A percentile compares a stretch with the other conserved stretches of the same genome.
Conservation (phyloP, 2,888 invertebrate genomes). For the Chrysolina americana region DNA sequence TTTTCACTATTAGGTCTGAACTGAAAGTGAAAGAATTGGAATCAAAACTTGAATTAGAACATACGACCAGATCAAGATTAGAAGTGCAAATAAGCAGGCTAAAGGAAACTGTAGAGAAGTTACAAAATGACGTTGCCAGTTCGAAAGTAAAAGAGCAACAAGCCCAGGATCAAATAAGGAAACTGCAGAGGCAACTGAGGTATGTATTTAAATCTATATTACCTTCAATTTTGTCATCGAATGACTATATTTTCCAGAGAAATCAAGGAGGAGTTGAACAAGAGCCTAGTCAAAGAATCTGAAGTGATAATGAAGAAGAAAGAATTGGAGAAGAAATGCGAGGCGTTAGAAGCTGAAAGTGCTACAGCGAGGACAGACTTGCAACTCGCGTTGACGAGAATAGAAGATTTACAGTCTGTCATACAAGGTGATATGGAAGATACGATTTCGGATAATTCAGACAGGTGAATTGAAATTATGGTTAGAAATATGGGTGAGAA, state of each 20-base stretch:
- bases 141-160: constrained; percentile 82
- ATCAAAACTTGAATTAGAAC: constrained; percentile 91
- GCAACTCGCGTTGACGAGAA: constrained; percentile 88
- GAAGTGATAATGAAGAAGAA: constrained; percentile 82
- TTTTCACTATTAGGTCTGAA: constrained; percentile 75
- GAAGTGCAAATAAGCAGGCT: constrained; percentile 82
- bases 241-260: constrained; percentile 71
- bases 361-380: constrained; percentile 85
- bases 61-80: constrained; percentile 87
- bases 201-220: constrained; percentile 54
- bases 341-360: constrained; percentile 80
- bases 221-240: neutral
- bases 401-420: constrained; percentile 92
- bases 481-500: too few species aligned
- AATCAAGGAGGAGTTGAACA: constrained; percentile 84
- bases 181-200: constrained; percentile 79
- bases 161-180: constrained; percentile 84
- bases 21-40: constrained; percentile 91
- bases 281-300: constrained; percentile 80
- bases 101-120: constrained; percentile 81
- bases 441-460: constrained; percentile 79
- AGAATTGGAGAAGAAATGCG: constrained; percentile 83
- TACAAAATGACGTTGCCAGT: constrained; percentile 80
- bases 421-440: constrained; percentile 87
- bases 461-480: constrained; percentile 71